A percentile compares a stretch with the other conserved stretches of the same genome.
Conservation (phyloP, 2,888 invertebrate genomes). For the Eupsilia transversa region DNA sequence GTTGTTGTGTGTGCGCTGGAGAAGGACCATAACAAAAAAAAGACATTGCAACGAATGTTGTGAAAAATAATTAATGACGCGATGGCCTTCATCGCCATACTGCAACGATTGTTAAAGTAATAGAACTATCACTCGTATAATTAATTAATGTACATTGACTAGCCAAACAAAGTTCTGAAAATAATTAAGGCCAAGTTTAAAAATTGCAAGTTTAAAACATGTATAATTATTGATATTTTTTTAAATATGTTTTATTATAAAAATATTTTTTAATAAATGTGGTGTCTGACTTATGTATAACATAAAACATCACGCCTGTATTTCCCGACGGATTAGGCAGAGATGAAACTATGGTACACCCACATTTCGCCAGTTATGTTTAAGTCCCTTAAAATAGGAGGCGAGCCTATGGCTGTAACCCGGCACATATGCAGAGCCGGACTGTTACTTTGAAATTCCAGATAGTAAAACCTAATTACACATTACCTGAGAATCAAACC, state of each 20-base stretch:
- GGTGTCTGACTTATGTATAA: too few species aligned
- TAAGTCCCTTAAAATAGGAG: background rate
- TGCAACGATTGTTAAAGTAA: background rate
- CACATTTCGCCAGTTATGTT: background rate
- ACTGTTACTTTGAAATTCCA: background rate
- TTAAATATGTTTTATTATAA: background rate
- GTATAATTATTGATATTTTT: too few species aligned
- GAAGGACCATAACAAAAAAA: too few species aligned
- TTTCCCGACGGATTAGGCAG: background rate
- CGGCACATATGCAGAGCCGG: background rate
- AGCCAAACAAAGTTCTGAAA: background rate
- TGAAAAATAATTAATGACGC: background rate
- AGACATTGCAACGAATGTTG: too few species aligned
- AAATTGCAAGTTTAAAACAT: background rate
- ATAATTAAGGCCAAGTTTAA: background rate
- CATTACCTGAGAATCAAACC: background rate
- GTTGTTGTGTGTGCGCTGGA: too few species aligned
- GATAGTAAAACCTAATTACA: background rate
- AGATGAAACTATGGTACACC: background rate
- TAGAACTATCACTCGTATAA: background rate
- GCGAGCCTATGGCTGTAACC: background rate
- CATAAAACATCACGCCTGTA: background rate
- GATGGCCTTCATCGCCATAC: background rate
- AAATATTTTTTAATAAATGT: too few species aligned
- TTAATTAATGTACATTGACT: background rate